Base-by-base conservation (phyloP, 2,797 vertebrate species). In the Anabas testudineus region DNA sequence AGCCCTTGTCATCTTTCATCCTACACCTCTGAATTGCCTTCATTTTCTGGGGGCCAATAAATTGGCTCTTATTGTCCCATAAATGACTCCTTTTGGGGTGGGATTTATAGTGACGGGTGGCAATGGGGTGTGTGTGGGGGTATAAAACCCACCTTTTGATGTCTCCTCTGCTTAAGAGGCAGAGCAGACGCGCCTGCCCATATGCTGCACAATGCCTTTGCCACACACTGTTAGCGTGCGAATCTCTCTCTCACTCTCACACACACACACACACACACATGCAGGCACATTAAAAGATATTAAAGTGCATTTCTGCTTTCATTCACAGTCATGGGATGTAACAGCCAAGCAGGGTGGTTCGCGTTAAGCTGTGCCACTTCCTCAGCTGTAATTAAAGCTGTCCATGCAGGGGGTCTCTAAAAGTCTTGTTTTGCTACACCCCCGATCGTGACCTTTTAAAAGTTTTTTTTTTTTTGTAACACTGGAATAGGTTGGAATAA, bases 1-100 rank as follows among this genome's bases (percentile, higher is more conserved):
- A 86, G 78, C 68, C 64, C 86, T 88, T 76, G 80, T 88, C 90
- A 93, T 92, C 87, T 89, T 91, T 91, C 88, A 84, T 80, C 88
- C 86, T 71, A 85, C 91, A 91, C 90, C 88, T 91, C 81, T 58
- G 78, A 90, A 89, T 82, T 84, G 87, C 90, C 83, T 91, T 90
- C 79, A 91, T 90, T 92, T 92, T 91, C 88, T 84, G 21, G 62
- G 84, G 85, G 81, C 81, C 82, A 81, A 90, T 91, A 91, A 93
- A 92, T 89, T 49, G 81, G 43, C 82, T 87, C 76, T 90, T 87
- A 90, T 91, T 90, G 88, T 91, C 86, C 77, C 82, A 87, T 90
- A 91, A 93, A 92, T 91, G 86, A 78, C 89, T 91, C 85, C 82
- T 91, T 90, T 87, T 86, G 69, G 87, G 86, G 83, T 88, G 86